phyloP scores from a whole-genome alignment of 2,113 vertebrate species.

The Cyprinodon brontotheroides region DNA sequence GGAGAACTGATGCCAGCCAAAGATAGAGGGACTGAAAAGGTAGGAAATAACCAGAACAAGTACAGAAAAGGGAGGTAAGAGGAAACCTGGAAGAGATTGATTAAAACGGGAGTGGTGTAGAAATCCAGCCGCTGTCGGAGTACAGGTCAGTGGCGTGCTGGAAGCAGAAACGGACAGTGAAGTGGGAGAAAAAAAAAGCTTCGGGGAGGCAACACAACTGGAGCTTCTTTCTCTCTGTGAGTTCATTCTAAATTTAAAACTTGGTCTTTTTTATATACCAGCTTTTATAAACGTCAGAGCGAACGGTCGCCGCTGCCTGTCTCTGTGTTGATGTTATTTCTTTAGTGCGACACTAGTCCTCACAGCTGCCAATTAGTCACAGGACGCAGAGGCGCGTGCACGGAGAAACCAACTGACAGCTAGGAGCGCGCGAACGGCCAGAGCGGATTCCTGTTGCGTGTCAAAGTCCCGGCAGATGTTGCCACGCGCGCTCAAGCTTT shows the following conservation, averaged over 20 bases:
- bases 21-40: constrained; percentile 34
- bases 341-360: constrained; percentile 62
- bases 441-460: constrained; percentile 57
- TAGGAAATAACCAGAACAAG: constrained; percentile 36
- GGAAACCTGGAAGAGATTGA: constrained; percentile 43
- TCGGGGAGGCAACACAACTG: constrained; percentile 25
- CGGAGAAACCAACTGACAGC: constrained; percentile 32
- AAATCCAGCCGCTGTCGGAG: constrained; percentile 4
- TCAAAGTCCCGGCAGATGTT: constrained; percentile 55
- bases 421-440: constrained; percentile 39
- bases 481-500: constrained; percentile 33
- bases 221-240: constrained; percentile 40
- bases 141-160: constrained; percentile 1
- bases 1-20: constrained; percentile 57
- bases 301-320: neutral
- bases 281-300: neutral
- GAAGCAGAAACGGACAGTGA: constrained; percentile 33
- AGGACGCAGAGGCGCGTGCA: constrained; percentile 35
- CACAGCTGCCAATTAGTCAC: constrained; percentile 65
- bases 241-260: constrained; percentile 43
- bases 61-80: constrained; percentile 44
- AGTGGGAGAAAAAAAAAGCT: constrained; percentile 2
- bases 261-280: neutral
- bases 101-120: neutral
- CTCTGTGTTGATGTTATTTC: constrained; percentile 15